Percentiles rank a stretch among this genome's conserved stretches.
These are phyloP conservation scores for Morpho achilles DNA, from an alignment of 2,888 invertebrate genomes.

Conservation along the genomic window DNA sequence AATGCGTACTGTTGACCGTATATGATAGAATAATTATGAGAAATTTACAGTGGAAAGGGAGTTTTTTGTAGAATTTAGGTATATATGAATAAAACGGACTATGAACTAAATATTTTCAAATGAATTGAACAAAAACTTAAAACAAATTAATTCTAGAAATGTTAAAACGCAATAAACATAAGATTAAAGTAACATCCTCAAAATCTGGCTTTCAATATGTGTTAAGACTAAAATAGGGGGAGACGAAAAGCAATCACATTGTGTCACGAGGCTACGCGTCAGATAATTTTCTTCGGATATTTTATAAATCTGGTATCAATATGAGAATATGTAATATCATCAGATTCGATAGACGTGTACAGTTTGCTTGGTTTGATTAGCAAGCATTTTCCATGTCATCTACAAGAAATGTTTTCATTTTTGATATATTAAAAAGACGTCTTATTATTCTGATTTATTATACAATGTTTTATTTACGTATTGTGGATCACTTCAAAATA, in stretches of 20 bases:
- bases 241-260: slow-evolving; percentile 58
- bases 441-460: not conserved
- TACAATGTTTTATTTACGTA: no score
- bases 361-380: slow-evolving; percentile 31
- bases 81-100: no score
- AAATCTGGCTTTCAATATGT: slow-evolving; percentile 48
- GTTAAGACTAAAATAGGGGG: slow-evolving; percentile 52
- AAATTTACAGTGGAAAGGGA: no score
- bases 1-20: no score
- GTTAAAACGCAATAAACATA: slow-evolving; percentile 7
- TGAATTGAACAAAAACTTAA: no score
- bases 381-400: slow-evolving; percentile 16
- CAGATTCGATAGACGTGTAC: slow-evolving; percentile 25
- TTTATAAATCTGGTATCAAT: slow-evolving; percentile 55
- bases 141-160: no score
- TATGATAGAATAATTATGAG: no score
- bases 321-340: slow-evolving; percentile 47
- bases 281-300: slow-evolving; percentile 59
- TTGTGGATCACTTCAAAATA: no score
- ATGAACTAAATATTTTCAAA: no score
- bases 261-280: slow-evolving; percentile 49
- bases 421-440: slow-evolving; percentile 1
- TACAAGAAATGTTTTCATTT: slow-evolving; percentile 7
- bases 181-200: slow-evolving; percentile 28
- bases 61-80: no score